Evolutionary conservation across 2,113 vertebrate species (phyloP).

Genomic region (Cavia porcellus): DNA sequence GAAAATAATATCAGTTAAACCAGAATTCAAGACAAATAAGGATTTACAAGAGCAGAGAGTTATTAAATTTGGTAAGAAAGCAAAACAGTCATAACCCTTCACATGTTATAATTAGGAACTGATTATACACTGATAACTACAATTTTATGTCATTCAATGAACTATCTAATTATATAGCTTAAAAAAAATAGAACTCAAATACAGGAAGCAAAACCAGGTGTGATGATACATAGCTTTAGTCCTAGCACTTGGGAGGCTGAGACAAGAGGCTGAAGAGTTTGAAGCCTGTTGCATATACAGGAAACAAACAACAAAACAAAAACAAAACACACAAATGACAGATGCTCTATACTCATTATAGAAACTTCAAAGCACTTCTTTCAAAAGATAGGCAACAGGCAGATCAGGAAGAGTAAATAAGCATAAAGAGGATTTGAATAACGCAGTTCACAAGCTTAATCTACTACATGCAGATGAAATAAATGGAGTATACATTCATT

Average conservation of each 20-base stretch:
- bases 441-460: not conserved
- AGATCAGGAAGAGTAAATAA: conserved; percentile 17
- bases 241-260: too few relatives aligned
- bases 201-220: not conserved
- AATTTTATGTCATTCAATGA: not conserved
- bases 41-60: not conserved
- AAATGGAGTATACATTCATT: conserved; percentile 22
- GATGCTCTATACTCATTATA: not conserved
- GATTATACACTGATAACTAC: not conserved
- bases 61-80: conserved; percentile 36
- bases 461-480: not conserved
- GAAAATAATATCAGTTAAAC: conserved; percentile 23
- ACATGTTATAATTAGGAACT: not conserved
- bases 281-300: not conserved
- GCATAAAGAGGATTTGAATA: conserved; percentile 13
- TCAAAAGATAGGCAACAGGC: not conserved
- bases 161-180: not conserved
- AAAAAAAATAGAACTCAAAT: conserved; percentile 18
- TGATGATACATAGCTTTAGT: not conserved
- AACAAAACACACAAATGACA: not conserved
- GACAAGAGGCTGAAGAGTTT: too few relatives aligned
- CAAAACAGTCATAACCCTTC: not conserved
- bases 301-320: not conserved
- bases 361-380: conserved; percentile 45
- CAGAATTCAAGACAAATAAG: conserved; percentile 4